A percentile compares a stretch with the other conserved stretches of the same genome.
Evolutionary conservation across 2,888 invertebrate species (phyloP).

Genomic region (Tricholauxania praeusta): DNA sequence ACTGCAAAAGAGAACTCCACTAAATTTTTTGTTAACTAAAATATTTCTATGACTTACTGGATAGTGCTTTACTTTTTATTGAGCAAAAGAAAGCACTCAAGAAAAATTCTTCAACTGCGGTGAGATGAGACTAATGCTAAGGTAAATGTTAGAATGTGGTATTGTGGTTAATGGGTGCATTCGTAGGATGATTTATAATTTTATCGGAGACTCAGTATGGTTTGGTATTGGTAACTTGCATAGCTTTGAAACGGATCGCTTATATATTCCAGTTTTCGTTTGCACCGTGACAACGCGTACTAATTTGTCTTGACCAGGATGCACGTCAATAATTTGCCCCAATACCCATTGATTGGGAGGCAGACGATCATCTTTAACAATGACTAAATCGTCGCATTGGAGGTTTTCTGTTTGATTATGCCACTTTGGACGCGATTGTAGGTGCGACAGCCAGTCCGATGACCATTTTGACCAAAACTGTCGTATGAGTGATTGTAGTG

Average conservation of each 20-base stretch:
- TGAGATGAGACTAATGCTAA: too few species aligned
- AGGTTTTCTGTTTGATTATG: conserved; percentile 35
- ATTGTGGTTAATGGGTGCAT: too few species aligned
- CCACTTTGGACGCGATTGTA: conserved; percentile 44
- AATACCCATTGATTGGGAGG: conserved; percentile 39
- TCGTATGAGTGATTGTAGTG: conserved; percentile 21
- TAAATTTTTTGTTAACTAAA: too few species aligned
- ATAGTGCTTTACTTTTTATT: too few species aligned
- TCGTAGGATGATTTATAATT: too few species aligned
- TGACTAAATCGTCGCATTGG: conserved; percentile 34
- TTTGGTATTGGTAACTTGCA: conserved; percentile 33
- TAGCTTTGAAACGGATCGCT: conserved; percentile 37
- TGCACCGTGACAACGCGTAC: conserved; percentile 38
- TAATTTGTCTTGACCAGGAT: conserved; percentile 41
- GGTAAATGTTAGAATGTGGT: too few species aligned
- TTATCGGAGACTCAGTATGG: neutral
- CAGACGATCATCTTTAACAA: conserved; percentile 38
- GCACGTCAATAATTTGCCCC: conserved; percentile 40
- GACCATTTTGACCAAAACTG: conserved; percentile 42
- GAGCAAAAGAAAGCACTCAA: too few species aligned
- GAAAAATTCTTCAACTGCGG: too few species aligned
- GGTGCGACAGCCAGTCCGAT: conserved; percentile 42
- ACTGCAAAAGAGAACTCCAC: too few species aligned
- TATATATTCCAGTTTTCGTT: conserved; percentile 34
- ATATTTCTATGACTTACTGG: too few species aligned